Percentiles rank a stretch among this genome's conserved stretches.
phyloP scores from a whole-genome alignment of 2,888 invertebrate genomes.

The Agonopterix subpropinquella region DNA sequence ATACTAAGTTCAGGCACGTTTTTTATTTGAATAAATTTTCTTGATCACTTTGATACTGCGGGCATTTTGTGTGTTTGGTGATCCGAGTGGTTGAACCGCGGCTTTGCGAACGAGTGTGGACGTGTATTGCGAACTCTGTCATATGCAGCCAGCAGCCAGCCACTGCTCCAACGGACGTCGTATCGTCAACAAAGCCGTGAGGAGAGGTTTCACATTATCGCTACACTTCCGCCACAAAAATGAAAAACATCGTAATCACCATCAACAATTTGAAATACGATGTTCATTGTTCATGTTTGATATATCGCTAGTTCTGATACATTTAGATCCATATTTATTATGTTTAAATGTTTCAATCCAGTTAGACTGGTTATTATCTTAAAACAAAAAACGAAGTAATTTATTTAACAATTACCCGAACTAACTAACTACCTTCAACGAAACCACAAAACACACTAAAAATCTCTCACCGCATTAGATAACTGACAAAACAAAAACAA shows the following conservation, averaged over 20 bases:
- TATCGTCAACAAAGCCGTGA: slow-evolving; percentile 10
- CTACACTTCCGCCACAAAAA: slow-evolving; percentile 18
- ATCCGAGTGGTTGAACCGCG: slow-evolving; percentile 11
- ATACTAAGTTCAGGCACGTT: slow-evolving; percentile 3
- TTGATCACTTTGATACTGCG: slow-evolving; percentile 9
- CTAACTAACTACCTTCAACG: no score
- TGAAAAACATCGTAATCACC: slow-evolving; percentile 4
- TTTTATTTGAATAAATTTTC: no score
- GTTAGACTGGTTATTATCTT: no score
- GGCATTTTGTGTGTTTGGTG: slow-evolving; percentile 11
- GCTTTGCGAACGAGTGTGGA: slow-evolving; percentile 15
- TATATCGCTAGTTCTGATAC: neutral
- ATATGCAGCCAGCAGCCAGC: neutral
- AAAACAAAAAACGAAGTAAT: no score
- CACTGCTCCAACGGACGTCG: slow-evolving; percentile 10
- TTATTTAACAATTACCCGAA: no score
- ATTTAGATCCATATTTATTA: neutral
- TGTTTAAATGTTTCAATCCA: no score
- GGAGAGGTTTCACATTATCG: slow-evolving; percentile 14
- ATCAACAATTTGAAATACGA: slow-evolving; percentile 1
- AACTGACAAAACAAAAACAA: no score
- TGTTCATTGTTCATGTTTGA: neutral
- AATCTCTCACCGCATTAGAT: no score
- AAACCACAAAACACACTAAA: no score
- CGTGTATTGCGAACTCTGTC: neutral